phyloP scores from a whole-genome alignment of 2,113 vertebrate species.

The Lophochroa leadbeateri region DNA sequence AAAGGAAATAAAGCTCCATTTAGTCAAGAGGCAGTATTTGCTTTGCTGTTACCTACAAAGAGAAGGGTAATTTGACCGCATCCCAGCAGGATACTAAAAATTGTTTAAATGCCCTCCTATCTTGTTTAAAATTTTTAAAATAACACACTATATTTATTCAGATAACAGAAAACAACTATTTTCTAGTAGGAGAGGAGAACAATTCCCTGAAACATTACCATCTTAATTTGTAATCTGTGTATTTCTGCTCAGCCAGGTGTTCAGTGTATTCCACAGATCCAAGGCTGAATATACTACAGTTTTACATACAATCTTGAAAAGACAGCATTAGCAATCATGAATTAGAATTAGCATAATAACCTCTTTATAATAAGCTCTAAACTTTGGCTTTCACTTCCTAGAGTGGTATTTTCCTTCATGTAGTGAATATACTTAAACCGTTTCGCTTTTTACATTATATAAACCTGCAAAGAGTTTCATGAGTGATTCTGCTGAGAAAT shows the following conservation, averaged over 20 bases:
- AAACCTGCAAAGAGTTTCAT: not conserved
- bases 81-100: not conserved
- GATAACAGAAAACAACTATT: not conserved
- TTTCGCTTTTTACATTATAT: not conserved
- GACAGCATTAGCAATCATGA: not conserved
- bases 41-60: not conserved
- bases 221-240: not conserved
- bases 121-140: not conserved
- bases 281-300: not conserved
- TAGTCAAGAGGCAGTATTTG: not conserved
- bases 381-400: not conserved
- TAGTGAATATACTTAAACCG: not conserved
- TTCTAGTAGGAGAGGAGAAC: not conserved
- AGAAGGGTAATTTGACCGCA: not conserved
- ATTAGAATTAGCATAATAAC: not conserved
- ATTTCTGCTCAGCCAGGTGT: constrained; percentile 8
- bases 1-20: not conserved
- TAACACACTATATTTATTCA: not conserved
- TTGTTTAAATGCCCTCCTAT: not conserved
- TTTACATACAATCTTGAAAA: not conserved
- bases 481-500: not conserved
- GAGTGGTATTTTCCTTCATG: not conserved
- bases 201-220: not conserved
- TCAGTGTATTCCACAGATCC: not conserved
- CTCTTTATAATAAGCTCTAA: not conserved